Conservation (phyloP, 1,140 invertebrate species). For the Drosophila ambigua region DNA sequence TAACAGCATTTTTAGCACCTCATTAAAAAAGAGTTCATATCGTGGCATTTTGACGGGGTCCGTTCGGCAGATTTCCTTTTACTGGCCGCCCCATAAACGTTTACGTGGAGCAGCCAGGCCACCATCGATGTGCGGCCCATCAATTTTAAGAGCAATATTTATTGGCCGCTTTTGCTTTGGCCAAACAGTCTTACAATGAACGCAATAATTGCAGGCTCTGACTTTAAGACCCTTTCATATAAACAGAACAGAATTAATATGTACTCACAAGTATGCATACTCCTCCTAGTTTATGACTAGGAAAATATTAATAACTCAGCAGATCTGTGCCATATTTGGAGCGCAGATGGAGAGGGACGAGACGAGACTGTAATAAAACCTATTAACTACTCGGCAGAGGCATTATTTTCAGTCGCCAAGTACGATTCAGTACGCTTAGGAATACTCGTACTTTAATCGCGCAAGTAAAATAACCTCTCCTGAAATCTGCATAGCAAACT, state of each 20-base stretch:
- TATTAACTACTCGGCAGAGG: not conserved
- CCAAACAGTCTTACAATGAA: conserved; percentile 41
- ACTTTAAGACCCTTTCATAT: conserved; percentile 21
- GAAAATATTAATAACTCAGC: not conserved
- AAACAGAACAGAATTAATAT: conserved; percentile 6
- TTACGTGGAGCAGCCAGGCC: conserved; percentile 42
- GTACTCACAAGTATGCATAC: not conserved
- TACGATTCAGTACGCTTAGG: conserved; percentile 12
- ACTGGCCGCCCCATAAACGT: conserved; percentile 54
- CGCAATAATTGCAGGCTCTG: conserved; percentile 42
- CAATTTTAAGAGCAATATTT: conserved; percentile 80
- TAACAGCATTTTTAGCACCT: conserved; percentile 82
- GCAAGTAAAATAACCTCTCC: conserved; percentile 29
- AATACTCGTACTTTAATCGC: conserved; percentile 19
- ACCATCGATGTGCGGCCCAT: conserved; percentile 60
- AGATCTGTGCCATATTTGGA: too few species aligned
- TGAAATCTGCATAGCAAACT: conserved; percentile 63
- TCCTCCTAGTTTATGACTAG: not conserved
- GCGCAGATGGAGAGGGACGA: too few species aligned
- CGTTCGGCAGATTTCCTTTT: conserved; percentile 33
- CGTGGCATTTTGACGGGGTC: conserved; percentile 63
- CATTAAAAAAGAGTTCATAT: conserved; percentile 83
- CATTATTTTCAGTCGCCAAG: not conserved
- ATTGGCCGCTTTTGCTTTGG: conserved; percentile 59
- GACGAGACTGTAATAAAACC: conserved; percentile 4